Evolutionary conservation across 2,888 invertebrate species (phyloP).

Genomic region (Hartigia nigra): DNA sequence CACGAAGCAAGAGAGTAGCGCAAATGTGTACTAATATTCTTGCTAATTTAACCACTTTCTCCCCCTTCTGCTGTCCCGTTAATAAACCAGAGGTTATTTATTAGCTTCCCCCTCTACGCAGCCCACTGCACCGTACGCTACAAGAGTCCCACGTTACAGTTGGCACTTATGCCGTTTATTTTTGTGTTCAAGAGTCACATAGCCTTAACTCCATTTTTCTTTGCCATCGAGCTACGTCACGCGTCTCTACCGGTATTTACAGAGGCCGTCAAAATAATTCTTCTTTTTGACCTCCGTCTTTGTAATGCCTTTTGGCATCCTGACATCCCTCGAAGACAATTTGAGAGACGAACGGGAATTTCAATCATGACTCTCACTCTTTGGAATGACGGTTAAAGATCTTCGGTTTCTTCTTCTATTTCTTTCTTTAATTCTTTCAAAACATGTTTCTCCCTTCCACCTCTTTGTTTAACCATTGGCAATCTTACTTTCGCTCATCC

Average conservation of each 20-base stretch:
- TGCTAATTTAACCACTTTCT: constrained; percentile 60
- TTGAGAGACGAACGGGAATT: constrained; percentile 2
- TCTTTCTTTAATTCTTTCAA: constrained; percentile 10
- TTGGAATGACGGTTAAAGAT: neutral
- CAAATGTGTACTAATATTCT: constrained; percentile 56
- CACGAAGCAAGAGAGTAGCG: neutral
- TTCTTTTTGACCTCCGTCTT: neutral
- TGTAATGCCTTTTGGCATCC: neutral
- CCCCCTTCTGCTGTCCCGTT: constrained; percentile 41
- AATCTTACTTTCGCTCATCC: neutral
- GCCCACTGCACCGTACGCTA: constrained; percentile 30
- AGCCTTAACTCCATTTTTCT: constrained; percentile 32
- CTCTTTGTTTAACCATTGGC: neutral
- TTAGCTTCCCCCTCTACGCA: constrained; percentile 45
- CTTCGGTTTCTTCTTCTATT: neutral
- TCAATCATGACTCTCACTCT: neutral
- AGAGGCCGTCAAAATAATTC: neutral
- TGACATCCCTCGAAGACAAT: neutral
- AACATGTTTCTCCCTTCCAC: constrained; percentile 15
- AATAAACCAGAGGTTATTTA: constrained; percentile 66
- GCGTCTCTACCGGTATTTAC: neutral
- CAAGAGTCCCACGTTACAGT: constrained; percentile 19
- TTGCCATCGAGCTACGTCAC: neutral
- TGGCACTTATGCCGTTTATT: constrained; percentile 59
- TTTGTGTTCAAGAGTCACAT: constrained; percentile 41